A percentile compares a stretch with the other conserved stretches of the same genome.
Conservation (phyloP, 2,113 vertebrate species). For the Arvicanthis niloticus region DNA sequence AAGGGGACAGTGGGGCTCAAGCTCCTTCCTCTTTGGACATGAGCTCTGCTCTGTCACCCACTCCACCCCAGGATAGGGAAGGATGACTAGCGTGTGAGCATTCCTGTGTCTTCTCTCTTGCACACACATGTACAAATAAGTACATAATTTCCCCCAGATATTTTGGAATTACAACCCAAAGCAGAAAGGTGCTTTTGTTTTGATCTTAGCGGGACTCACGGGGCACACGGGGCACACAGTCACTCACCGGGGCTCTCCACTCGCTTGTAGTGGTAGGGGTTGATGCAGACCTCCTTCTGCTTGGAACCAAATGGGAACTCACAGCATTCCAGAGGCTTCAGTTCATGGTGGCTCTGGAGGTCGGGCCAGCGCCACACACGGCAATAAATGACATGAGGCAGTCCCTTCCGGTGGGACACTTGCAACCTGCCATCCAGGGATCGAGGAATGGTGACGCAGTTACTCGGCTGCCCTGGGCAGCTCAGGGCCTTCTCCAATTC, state of each 20-base stretch:
- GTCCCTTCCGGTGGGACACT: slow-evolving; percentile 96
- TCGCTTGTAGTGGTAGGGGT: slow-evolving; percentile 98
- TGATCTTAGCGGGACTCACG: not conserved
- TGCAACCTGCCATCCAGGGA: slow-evolving; percentile 97
- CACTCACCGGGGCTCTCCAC: slow-evolving; percentile 97
- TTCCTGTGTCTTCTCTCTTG: not conserved
- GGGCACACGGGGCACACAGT: fast-evolving
- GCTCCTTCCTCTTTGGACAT: not conserved
- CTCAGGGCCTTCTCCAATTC: slow-evolving; percentile 97
- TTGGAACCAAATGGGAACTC: slow-evolving; percentile 98
- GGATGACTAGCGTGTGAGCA: not conserved
- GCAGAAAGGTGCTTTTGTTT: not conserved
- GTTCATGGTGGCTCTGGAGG: slow-evolving; percentile 98
- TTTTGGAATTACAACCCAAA: not conserved
- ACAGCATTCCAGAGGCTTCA: slow-evolving; percentile 97
- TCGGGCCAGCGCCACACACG: slow-evolving; percentile 99
- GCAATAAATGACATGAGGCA: slow-evolving; percentile 97
- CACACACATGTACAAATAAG: no score
- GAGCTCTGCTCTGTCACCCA: not conserved
- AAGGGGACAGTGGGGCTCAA: no score
- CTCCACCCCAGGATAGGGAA: not conserved
- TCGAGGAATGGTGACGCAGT: slow-evolving; percentile 97
- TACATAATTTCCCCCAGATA: not conserved
- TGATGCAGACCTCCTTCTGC: slow-evolving; percentile 99
- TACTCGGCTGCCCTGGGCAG: slow-evolving; percentile 96